Conservation (phyloP, 2,888 invertebrate genomes). For the Terebella lapidaria region DNA sequence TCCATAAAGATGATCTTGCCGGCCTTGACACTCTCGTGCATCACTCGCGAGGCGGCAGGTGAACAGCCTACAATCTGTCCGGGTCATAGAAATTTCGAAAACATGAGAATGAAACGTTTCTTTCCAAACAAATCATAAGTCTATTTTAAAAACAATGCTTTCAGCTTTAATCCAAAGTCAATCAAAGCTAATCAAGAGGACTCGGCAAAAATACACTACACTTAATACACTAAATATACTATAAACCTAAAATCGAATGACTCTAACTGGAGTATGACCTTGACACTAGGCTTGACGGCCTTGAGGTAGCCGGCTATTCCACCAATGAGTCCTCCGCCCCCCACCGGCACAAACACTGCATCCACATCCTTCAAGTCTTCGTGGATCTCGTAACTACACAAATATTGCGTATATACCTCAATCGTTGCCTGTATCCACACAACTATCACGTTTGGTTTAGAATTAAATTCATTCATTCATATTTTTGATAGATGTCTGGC, state of each 20-base stretch:
- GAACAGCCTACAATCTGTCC: slow-evolving; percentile 37
- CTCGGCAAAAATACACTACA: no score
- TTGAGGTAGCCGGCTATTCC: slow-evolving; percentile 35
- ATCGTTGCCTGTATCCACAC: no score
- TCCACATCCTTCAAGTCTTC: slow-evolving; percentile 31
- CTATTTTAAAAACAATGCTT: no score
- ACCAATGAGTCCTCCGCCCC: slow-evolving; percentile 35
- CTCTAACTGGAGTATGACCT: no score
- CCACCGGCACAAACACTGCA: slow-evolving; percentile 32
- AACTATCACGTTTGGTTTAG: background rate
- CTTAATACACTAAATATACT: no score
- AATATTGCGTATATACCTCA: background rate
- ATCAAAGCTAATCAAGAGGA: no score
- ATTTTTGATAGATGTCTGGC: no score
- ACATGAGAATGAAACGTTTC: background rate
- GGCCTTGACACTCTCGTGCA: slow-evolving; percentile 33
- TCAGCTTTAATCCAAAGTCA: no score
- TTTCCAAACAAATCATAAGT: no score
- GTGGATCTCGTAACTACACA: slow-evolving; percentile 31
- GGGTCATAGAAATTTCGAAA: background rate
- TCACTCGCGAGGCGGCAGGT: slow-evolving; percentile 31
- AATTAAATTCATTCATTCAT: background rate
- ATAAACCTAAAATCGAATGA: no score
- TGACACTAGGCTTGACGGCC: slow-evolving; percentile 25
- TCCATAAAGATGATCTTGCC: slow-evolving; percentile 29